phyloP scores from a whole-genome alignment of 1,140 invertebrate genomes.

The Chelonus insularis region DNA sequence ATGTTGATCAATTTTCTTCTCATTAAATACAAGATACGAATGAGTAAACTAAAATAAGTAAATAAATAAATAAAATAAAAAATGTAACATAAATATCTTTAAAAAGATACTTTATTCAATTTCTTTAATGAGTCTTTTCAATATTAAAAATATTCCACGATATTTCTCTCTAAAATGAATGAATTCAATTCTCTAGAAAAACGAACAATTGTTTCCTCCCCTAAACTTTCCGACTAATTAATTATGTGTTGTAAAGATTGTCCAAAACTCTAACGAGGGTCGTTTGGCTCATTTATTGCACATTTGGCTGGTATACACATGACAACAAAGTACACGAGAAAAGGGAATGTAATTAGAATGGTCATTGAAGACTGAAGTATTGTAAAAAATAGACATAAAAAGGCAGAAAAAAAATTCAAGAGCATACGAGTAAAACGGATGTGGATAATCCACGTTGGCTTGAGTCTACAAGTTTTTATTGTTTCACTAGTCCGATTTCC shows the following conservation, averaged over 20 bases:
- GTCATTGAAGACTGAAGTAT: not conserved
- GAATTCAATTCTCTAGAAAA: no score
- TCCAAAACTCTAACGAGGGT: slow-evolving; percentile 29
- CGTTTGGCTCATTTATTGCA: slow-evolving; percentile 26
- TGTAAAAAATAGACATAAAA: not conserved
- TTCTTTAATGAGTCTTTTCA: no score
- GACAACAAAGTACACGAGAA: slow-evolving; percentile 7
- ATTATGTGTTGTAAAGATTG: not conserved
- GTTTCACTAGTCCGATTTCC: slow-evolving; percentile 41
- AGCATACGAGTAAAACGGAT: slow-evolving; percentile 25
- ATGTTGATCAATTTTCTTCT: no score
- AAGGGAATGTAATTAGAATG: not conserved
- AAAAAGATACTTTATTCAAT: no score
- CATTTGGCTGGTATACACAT: slow-evolving; percentile 25
- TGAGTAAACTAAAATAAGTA: no score
- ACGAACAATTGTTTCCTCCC: not conserved
- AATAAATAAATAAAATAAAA: no score
- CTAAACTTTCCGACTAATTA: not conserved
- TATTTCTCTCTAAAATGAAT: no score
- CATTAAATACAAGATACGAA: no score
- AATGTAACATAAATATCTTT: no score
- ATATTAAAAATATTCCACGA: no score
- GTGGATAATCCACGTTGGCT: slow-evolving; percentile 14
- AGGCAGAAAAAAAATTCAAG: not conserved
- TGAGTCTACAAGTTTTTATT: slow-evolving; percentile 39